Percentiles rank a stretch among this genome's conserved stretches.
Conservation (phyloP, 2,888 invertebrate species). For the Microchrysa polita region DNA sequence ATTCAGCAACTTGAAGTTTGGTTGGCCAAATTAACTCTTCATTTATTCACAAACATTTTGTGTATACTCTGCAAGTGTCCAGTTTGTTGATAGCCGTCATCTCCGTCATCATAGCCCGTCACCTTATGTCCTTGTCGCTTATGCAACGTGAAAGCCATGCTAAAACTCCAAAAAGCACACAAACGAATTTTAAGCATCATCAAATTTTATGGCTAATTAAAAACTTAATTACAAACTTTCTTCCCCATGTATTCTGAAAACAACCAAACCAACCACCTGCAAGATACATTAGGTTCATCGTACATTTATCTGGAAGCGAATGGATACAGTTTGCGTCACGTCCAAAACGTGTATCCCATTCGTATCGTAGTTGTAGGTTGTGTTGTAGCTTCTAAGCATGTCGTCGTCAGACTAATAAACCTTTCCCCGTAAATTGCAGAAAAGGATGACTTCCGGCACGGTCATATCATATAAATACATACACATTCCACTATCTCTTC, state of each 20-base stretch:
- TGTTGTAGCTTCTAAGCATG: too few species aligned
- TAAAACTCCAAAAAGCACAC: background rate
- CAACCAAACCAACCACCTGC: slow-evolving; percentile 24
- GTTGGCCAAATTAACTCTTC: too few species aligned
- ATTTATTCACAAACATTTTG: too few species aligned
- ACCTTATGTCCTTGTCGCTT: too few species aligned
- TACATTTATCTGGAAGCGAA: background rate
- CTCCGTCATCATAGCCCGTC: background rate
- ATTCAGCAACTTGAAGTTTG: too few species aligned
- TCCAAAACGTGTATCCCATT: background rate
- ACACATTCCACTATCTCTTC: too few species aligned
- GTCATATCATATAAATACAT: too few species aligned
- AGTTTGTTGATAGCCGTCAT: too few species aligned
- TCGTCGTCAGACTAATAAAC: slow-evolving; percentile 25
- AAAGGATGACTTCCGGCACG: background rate
- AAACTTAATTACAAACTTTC: slow-evolving; percentile 42
- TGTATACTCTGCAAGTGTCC: too few species aligned
- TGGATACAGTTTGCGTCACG: background rate
- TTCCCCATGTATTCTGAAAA: slow-evolving; percentile 24
- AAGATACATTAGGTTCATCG: background rate
- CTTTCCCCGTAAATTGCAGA: slow-evolving; percentile 12
- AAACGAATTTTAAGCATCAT: slow-evolving; percentile 41
- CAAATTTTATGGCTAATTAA: slow-evolving; percentile 44
- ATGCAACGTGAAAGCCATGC: background rate
- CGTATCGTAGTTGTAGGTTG: too few species aligned